Conservation (phyloP, 2,797 vertebrate species). For the Nyctibius grandis region DNA sequence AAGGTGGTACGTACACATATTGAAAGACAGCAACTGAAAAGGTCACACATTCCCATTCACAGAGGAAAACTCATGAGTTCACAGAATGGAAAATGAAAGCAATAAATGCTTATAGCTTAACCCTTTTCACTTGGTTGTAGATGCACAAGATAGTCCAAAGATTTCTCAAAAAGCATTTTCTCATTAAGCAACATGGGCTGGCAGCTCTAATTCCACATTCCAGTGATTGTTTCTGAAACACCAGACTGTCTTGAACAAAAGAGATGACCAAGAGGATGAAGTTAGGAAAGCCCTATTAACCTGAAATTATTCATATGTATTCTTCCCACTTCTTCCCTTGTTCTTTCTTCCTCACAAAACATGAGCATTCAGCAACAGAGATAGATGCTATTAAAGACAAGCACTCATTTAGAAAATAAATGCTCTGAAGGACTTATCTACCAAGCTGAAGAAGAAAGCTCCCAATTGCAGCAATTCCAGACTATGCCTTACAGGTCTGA, state of each 20-base stretch:
- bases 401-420: neutral
- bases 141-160: neutral
- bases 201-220: neutral
- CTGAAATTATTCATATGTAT: fast-evolving
- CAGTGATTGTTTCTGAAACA: neutral
- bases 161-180: neutral
- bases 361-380: neutral
- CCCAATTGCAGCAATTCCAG: neutral
- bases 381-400: neutral
- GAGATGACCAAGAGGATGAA: neutral
- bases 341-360: neutral
- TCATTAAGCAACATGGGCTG: neutral
- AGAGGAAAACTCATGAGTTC: neutral
- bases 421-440: neutral
- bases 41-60: neutral
- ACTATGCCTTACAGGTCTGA: neutral
- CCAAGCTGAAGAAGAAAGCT: neutral
- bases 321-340: neutral
- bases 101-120: neutral
- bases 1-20: fast-evolving
- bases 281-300: neutral
- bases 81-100: neutral
- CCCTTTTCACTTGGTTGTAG: neutral
- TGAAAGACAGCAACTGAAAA: neutral
- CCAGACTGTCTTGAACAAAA: neutral